Conservation (phyloP, 1,140 invertebrate genomes). For the Drosophila murphyi region DNA sequence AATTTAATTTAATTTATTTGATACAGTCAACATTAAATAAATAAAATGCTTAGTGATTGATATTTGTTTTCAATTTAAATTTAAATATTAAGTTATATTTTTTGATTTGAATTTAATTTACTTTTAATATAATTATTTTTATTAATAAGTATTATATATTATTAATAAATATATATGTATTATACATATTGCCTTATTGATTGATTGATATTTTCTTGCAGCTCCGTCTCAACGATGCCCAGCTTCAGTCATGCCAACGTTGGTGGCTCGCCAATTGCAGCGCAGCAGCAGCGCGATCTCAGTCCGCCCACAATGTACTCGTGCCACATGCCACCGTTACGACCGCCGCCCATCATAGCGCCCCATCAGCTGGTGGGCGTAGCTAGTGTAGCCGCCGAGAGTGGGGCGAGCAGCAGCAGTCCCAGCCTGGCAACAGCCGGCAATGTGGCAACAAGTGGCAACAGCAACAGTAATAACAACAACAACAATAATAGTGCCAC, state of each 20-base stretch:
- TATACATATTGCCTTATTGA: no score
- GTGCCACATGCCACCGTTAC: slow-evolving; percentile 72
- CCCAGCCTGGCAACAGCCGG: background rate
- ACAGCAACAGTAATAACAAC: background rate
- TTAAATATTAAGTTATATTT: no score
- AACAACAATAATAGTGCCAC: slow-evolving; percentile 13
- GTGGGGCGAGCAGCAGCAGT: slow-evolving; percentile 4
- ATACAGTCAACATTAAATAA: no score
- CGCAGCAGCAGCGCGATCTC: slow-evolving; percentile 79
- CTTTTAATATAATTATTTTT: no score
- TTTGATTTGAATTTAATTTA: no score
- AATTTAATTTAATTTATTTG: background rate
- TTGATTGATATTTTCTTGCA: background rate
- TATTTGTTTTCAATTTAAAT: no score
- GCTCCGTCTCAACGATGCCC: slow-evolving; percentile 70
- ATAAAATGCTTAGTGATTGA: no score
- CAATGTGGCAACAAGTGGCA: slow-evolving; percentile 3
- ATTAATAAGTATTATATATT: no score
- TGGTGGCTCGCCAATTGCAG: slow-evolving; percentile 67
- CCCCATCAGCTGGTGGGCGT: slow-evolving; percentile 48
- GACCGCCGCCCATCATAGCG: slow-evolving; percentile 55
- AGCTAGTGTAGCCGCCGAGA: slow-evolving; percentile 10
- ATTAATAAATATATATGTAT: no score
- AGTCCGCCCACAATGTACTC: slow-evolving; percentile 78
- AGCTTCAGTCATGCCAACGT: slow-evolving; percentile 72